Base-by-base conservation (phyloP, 2,888 invertebrate species). In the Bursaphelenchus okinawaensis region DNA sequence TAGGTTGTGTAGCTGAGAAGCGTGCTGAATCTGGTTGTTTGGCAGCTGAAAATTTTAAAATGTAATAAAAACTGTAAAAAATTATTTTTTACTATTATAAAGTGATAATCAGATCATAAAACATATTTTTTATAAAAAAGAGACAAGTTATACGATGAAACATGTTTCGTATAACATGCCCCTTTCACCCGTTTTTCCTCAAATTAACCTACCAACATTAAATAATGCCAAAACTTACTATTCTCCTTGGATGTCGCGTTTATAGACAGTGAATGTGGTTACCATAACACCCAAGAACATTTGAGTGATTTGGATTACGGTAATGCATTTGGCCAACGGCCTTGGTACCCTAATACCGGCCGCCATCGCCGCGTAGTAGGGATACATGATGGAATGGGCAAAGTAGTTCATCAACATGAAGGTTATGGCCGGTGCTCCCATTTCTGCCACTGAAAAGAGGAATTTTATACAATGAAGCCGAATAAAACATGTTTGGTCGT, bases 341-440 rank as follows among this genome's bases (percentile, higher is more conserved):
- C 65, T 79, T 3, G 93, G 93, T 12, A 69, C 61, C 7, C 72
- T 68, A 68, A 83, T 70, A 52, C 78, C 75, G 72, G 84, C 72
- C 0, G 84, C 83, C 58, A 82, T 69, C 31, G 84, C 70, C 40
- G 83, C 76, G 73, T 84, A 85, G 73, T 85, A 85, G 0, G 83
- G 75, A 73, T 85, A 85, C 85, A 85, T 85, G 55, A 84, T 72
- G 16, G 84, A 81, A 73, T 84, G 84, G 3, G 84, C 84, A 1
- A 78, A 71, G 66, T 82, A 84, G 70, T 84, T 84, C 83, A 84
- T 84, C 4, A 40, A 40, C 40, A 40, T 40, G 6, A 40, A 40
- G 40, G n/a, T 40, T n/a, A 16, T 12, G 16, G 40, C 12, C 16
- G 40, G 40, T n/a, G 40, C 40, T 16, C 40, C n/a, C 40, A 40